Evolutionary conservation across 2,797 vertebrate species (phyloP), one percentile per base, ranked within the genome.

Genomic region (Syngnathus rostellatus): DNA sequence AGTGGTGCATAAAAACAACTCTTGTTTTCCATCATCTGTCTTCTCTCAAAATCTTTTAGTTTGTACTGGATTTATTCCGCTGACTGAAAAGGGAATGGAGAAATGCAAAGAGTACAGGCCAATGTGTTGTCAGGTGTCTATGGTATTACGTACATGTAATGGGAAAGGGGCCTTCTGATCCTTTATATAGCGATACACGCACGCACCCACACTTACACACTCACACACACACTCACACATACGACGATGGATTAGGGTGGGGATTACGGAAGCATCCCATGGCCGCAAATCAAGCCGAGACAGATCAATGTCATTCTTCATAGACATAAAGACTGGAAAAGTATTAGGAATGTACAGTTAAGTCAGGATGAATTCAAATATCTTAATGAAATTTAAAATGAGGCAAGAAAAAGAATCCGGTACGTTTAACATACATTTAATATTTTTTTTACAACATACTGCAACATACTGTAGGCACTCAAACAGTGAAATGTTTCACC

Each of bases 221-320:
- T 64, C 68, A 74, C 21, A 62, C 64, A 72, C 67, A 66, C 68
- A 68, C 64, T 62, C 68, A 71, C 65, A 74, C 71, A 76, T 67
- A 70, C 72, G 60, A 72, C 77, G 66, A 67, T 81, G 86, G 86
- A 86, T 89, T 88, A 89, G 75, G 81, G 79, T 70, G 69, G 65
- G 83, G 86, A 88, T 89, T 87, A 87, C 73, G 39, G 71, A 75
- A 77, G 75, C 78, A 75, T 40, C 17, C 48, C 12, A 31, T 76
- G 79, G 77, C 78, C 78, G 81, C 81, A 83, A 81, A 84, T 86
- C 80, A 81, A 80, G 78, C 79, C 80, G 72, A 78, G 77, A 81
- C 82, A 81, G 81, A 85, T 87, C 84, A 76, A 79, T 82, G 81
- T 83, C 78, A 78, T 79, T 77, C 76, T 73, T 78, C 72, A 81